phyloP scores from a whole-genome alignment of 2,797 vertebrate species.

The Aselliscus stoliczkanus region DNA sequence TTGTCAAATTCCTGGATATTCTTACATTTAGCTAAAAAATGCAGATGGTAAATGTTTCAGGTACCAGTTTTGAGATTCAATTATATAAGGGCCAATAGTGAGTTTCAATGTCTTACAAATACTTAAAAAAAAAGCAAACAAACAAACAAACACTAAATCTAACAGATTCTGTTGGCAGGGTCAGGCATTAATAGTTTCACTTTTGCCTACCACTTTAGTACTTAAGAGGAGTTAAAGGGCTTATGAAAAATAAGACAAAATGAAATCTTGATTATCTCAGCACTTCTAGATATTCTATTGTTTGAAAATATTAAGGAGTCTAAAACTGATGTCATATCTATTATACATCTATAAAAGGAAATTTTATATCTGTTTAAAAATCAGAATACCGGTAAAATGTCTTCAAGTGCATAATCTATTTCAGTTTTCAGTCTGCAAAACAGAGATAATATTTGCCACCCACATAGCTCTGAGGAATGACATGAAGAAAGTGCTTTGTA shows the following conservation, averaged over 20 bases:
- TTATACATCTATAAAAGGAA: slow-evolving; percentile 33
- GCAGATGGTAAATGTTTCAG: background rate
- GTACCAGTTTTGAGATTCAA: background rate
- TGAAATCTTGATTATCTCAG: slow-evolving; percentile 1
- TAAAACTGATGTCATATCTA: background rate
- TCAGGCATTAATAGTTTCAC: background rate
- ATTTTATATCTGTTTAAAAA: slow-evolving; percentile 35
- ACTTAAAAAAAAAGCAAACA: background rate
- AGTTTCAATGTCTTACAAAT: background rate
- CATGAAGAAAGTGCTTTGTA: slow-evolving; percentile 42
- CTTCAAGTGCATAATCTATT: slow-evolving; percentile 46
- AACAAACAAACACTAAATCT: background rate
- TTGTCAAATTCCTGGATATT: background rate
- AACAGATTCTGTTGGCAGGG: background rate
- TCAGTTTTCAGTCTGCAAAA: slow-evolving; percentile 63
- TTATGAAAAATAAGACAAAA: background rate
- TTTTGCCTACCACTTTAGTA: background rate
- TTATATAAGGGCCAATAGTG: background rate
- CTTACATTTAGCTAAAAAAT: background rate
- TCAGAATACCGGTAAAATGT: slow-evolving; percentile 35
- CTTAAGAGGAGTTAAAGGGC: background rate
- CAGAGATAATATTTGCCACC: slow-evolving; percentile 63
- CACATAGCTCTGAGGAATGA: slow-evolving; percentile 61
- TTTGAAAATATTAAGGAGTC: background rate
- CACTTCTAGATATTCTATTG: background rate